Evolutionary conservation across 2,888 invertebrate species (phyloP).

Genomic region (Colostygia pectinataria): DNA sequence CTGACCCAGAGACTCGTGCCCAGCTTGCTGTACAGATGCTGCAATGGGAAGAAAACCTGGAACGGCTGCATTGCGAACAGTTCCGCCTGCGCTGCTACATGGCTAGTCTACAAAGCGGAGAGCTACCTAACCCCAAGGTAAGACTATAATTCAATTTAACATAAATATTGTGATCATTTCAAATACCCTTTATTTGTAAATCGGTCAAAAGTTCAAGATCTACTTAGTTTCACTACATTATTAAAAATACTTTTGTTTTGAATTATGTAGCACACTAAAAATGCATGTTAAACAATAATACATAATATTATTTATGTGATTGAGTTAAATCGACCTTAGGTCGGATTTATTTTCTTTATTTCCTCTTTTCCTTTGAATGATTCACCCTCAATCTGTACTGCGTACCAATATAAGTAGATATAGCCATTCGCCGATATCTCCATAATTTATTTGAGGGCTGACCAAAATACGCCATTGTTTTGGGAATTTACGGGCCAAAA

Average conservation of each 20-base stretch:
- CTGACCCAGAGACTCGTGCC: slow-evolving; percentile 94
- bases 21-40: slow-evolving; percentile 96
- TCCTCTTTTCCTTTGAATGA: slow-evolving; percentile 27
- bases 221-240: no score
- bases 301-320: slow-evolving; percentile 19
- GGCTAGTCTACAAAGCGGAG: slow-evolving; percentile 97
- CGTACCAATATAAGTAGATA: slow-evolving; percentile 17
- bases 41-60: slow-evolving; percentile 98
- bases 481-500: slow-evolving; percentile 23
- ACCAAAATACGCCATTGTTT: slow-evolving; percentile 30
- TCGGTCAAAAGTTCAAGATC: no score
- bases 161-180: no score
- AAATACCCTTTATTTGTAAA: no score
- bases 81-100: slow-evolving; percentile 98
- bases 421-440: slow-evolving; percentile 16
- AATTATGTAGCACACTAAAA: no score
- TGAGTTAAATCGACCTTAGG: slow-evolving; percentile 22
- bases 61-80: slow-evolving; percentile 97
- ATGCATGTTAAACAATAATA: no score
- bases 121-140: slow-evolving; percentile 98
- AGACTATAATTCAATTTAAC: background rate
- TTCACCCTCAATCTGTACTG: slow-evolving; percentile 22
- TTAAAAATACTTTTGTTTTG: no score
- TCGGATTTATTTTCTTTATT: slow-evolving; percentile 31
- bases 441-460: slow-evolving; percentile 31